These are phyloP conservation scores for Eriocheir sinensis DNA, from an alignment of 1,140 invertebrate genomes.

Conservation along the genomic window DNA sequence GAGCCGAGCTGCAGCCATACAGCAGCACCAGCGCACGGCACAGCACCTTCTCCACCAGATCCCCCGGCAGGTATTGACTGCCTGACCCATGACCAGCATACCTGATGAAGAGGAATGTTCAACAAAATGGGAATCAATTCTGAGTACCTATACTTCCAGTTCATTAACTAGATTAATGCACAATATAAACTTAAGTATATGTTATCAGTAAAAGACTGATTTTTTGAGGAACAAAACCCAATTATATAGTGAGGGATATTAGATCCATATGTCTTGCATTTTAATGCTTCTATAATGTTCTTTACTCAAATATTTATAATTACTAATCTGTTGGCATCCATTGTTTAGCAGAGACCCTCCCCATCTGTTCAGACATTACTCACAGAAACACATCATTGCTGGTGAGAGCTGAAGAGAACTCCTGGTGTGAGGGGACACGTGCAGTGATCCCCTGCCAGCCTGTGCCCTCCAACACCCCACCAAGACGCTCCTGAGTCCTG, in stretches of 20 bases:
- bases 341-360: no score
- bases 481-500: slow-evolving; percentile 87
- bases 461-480: slow-evolving; percentile 84
- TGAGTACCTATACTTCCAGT: no score
- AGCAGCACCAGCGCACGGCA: slow-evolving; percentile 86
- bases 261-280: no score
- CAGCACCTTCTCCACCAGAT: slow-evolving; percentile 85
- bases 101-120: slow-evolving; percentile 81
- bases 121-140: no score
- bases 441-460: slow-evolving; percentile 87
- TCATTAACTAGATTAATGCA: not conserved
- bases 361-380: no score
- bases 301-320: no score
- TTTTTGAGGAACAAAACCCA: no score
- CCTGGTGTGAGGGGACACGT: slow-evolving; percentile 83
- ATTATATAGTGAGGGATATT: no score
- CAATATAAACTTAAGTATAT: not conserved
- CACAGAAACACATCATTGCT: slow-evolving; percentile 87
- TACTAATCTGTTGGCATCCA: no score
- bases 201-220: no score
- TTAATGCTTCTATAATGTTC: no score
- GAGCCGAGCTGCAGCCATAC: slow-evolving; percentile 89
- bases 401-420: slow-evolving; percentile 85
- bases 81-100: slow-evolving; percentile 92
- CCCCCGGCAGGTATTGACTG: slow-evolving; percentile 85